A percentile compares a stretch with the other conserved stretches of the same genome.
phyloP scores from a whole-genome alignment of 1,140 invertebrate genomes.

The Conus betulinus region DNA sequence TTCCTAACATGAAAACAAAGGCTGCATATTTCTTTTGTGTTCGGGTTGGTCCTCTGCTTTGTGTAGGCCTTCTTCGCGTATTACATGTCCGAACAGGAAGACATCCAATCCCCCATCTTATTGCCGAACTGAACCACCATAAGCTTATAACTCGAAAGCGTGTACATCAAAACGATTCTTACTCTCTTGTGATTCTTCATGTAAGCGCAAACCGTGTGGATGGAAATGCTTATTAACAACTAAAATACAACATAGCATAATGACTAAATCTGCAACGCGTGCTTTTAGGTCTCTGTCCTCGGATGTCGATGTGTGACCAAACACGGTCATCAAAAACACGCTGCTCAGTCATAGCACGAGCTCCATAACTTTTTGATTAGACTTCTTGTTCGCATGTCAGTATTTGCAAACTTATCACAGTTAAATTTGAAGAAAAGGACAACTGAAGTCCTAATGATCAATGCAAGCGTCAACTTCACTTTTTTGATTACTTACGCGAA shows the following conservation, averaged over 20 bases:
- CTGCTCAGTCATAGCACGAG: neutral
- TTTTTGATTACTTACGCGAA: neutral
- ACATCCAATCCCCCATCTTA: too few species aligned
- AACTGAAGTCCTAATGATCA: neutral
- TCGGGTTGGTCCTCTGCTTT: too few species aligned
- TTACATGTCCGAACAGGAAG: too few species aligned
- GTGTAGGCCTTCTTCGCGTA: too few species aligned
- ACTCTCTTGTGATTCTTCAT: neutral
- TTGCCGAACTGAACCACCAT: too few species aligned
- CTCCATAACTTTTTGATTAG: neutral
- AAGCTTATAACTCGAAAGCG: neutral
- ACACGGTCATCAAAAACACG: constrained; percentile 27
- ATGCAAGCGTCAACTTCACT: neutral
- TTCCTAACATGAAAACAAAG: too few species aligned
- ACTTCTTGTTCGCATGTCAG: neutral
- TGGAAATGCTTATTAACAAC: neutral
- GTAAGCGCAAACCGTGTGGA: neutral
- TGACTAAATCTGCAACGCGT: neutral
- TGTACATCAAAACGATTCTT: neutral
- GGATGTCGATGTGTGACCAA: neutral
- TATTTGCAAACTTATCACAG: too few species aligned
- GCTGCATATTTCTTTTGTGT: too few species aligned
- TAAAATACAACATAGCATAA: neutral
- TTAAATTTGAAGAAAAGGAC: neutral
- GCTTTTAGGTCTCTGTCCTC: neutral